Conservation (phyloP, 2,888 invertebrate species). For the Minunthozetes semirufus region DNA sequence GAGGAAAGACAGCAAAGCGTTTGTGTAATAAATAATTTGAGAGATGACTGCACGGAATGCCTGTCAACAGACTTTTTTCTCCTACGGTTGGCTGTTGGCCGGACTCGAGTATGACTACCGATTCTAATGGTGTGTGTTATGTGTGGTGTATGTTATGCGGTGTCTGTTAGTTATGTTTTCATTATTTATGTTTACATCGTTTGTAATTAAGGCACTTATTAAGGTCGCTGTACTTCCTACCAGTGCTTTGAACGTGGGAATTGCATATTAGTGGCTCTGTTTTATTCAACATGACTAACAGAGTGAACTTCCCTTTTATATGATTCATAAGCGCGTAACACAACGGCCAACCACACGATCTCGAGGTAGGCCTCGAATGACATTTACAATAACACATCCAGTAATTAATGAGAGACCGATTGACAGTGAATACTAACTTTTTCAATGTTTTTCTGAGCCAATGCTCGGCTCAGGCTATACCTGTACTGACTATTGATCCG, state of each 20-base stretch:
- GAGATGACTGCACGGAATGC: background rate
- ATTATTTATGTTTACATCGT: conserved; percentile 21
- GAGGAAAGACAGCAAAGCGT: background rate
- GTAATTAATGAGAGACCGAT: conserved; percentile 1
- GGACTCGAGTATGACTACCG: background rate
- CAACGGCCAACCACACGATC: conserved; percentile 15
- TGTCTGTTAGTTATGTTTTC: background rate
- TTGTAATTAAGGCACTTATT: conserved; percentile 22
- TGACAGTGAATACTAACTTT: background rate
- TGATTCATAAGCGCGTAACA: conserved; percentile 12
- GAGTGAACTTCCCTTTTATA: conserved; percentile 14
- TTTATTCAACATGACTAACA: conserved; percentile 6
- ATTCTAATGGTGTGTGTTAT: background rate
- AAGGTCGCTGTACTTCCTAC: conserved; percentile 17
- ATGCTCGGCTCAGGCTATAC: background rate
- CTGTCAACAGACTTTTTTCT: background rate
- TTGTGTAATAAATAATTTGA: background rate
- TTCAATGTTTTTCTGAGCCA: background rate
- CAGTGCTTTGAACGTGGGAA: conserved; percentile 2
- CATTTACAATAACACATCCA: conserved; percentile 13
- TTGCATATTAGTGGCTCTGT: conserved; percentile 23
- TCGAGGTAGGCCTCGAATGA: background rate
- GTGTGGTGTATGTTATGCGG: too few species aligned
- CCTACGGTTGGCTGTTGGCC: background rate
- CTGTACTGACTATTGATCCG: background rate